phyloP scores from a whole-genome alignment of 2,797 vertebrate species.

The Choloepus didactylus region DNA sequence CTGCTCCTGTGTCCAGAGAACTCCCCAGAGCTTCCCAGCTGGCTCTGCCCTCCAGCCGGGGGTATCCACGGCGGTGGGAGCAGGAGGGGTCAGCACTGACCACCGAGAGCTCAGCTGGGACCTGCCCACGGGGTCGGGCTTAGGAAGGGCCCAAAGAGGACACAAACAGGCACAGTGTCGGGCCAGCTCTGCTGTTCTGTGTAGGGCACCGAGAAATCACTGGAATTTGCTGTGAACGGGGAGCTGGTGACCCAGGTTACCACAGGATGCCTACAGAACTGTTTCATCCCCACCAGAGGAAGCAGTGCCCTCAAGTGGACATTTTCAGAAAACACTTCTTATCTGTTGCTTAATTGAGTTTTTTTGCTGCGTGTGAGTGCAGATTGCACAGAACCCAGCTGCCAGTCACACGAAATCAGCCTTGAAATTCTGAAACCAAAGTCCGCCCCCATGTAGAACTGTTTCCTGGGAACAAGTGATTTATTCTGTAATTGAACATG shows the following conservation, averaged over 20 bases:
- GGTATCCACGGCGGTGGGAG: neutral
- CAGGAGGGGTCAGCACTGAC: neutral
- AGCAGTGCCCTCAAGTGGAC: slow-evolving; percentile 1
- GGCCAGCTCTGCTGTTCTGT: neutral
- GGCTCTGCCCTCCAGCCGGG: neutral
- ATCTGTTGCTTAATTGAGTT: neutral
- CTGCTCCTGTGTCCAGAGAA: too few relatives aligned
- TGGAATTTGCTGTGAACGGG: neutral
- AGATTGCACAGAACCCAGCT: neutral
- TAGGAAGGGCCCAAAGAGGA: neutral
- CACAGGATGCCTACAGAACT: neutral
- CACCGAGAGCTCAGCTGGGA: neutral
- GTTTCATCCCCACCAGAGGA: slow-evolving; percentile 6
- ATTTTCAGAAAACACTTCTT: neutral
- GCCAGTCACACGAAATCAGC: slow-evolving; percentile 38
- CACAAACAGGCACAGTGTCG: neutral
- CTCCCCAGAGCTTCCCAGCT: rapidly evolving
- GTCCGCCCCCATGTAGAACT: neutral
- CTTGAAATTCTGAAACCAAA: slow-evolving; percentile 36
- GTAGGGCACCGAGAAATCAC: neutral
- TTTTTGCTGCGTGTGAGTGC: neutral
- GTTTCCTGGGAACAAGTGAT: slow-evolving; percentile 43
- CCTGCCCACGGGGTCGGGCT: neutral
- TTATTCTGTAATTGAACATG: slow-evolving; percentile 44
- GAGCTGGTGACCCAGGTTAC: neutral